phyloP scores from a whole-genome alignment of 1,140 invertebrate genomes.

The Trachelipus rathkii region DNA sequence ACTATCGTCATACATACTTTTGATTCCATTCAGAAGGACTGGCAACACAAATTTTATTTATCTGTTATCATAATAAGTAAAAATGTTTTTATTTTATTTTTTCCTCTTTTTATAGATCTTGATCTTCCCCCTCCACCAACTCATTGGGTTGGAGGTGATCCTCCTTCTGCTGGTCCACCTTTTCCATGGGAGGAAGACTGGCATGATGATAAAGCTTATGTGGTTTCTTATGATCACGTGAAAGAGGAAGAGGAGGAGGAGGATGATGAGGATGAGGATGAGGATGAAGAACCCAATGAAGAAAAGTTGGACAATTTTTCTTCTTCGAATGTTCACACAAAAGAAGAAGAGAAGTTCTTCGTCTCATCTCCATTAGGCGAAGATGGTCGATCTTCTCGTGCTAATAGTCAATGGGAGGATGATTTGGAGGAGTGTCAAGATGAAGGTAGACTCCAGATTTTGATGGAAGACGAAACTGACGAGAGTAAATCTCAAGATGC shows the following conservation, averaged over 20 bases:
- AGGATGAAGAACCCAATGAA: background rate
- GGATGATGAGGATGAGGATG: constrained; percentile 12
- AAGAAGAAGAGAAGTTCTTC: background rate
- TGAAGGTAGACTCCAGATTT: background rate
- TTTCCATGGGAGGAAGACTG: constrained; percentile 45
- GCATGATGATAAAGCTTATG: constrained; percentile 36
- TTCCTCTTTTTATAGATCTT: constrained; percentile 16
- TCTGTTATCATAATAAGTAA: too few species aligned
- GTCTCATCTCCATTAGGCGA: background rate
- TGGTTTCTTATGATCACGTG: constrained; percentile 27
- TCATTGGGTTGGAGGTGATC: constrained; percentile 5
- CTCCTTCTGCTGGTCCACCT: constrained; percentile 21
- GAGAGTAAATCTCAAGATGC: background rate
- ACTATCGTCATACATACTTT: too few species aligned
- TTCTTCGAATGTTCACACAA: background rate
- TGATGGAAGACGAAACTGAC: background rate
- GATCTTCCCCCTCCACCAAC: constrained; percentile 21
- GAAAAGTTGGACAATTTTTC: background rate
- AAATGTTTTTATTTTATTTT: background rate
- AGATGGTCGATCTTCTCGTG: too few species aligned
- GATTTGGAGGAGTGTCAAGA: background rate
- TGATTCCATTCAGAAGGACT: too few species aligned
- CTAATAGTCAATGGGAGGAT: background rate
- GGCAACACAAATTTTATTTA: too few species aligned
- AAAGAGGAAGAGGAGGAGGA: constrained; percentile 20